Base-by-base conservation (phyloP, 37 sponge, comb jelly and placozoan species). In the Geodia barretti region DNA sequence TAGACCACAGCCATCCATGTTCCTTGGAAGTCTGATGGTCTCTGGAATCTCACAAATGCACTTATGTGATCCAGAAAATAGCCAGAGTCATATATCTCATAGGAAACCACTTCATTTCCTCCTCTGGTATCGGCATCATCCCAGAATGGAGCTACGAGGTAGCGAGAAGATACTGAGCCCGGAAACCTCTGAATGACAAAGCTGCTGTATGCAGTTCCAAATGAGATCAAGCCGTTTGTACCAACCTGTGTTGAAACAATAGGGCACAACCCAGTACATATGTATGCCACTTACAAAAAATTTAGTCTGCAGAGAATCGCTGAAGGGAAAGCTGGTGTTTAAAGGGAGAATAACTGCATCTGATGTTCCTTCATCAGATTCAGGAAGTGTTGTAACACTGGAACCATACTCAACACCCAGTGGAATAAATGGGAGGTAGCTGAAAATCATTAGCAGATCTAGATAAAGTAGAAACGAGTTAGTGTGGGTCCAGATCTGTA, bases 291-390 rank as follows among this genome's bases (percentile, higher is more conserved):
- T 40, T 78, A 78, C 78, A 65, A 64, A 78, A 23, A 78, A 35
- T 62, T 11, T 39, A 9, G 39, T 39, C 35, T 78, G 78, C 5
- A 37, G 24, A 64, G 29, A 36, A 43, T 38, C 39, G 14, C 78
- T 67, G 39, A 78, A 78, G 2, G 78, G 78, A 39, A 78, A 65
- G 54, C n/a, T n/a, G n/a, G n/a, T n/a, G n/a, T 47, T 14, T 47
- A 47, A 17, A 17, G 54, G 14, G 14, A 47, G 7, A 47, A 14
- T 7, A 17, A 47, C 14, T 47, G 54, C 54, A 47, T 47, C 54
- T 17, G 54, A 47, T 47, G 14, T 47, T 17, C 54, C 54, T 17
- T 47, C 54, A 47, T 47, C 54, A 14, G 54, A 7, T 14, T 47
- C 11, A 47, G 54, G 11, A 7, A 47, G 14, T 17, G 14, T 17